A percentile compares a stretch with the other conserved stretches of the same genome.
phyloP scores from a whole-genome alignment of 2,888 invertebrate species.

The Dryococelus australis region DNA sequence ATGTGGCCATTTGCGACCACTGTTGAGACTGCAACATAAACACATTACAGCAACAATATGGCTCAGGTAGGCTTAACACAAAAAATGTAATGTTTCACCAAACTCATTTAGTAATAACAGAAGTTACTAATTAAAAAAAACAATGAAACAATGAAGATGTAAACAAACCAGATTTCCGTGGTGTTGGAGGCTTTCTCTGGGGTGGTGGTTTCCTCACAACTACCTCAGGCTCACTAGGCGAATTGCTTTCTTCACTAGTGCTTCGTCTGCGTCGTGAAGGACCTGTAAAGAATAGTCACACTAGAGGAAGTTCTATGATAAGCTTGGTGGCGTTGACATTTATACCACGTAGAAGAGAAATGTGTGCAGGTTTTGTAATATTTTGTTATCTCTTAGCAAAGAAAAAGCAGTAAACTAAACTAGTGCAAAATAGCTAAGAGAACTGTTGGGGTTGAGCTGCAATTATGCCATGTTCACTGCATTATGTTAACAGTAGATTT shows the following conservation, averaged over 20 bases:
- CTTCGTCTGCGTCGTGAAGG: conserved; percentile 19
- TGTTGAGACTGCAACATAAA: conserved; percentile 21
- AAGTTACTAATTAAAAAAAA: too few relatives aligned
- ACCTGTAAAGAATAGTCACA: conserved; percentile 25
- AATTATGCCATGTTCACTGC: too few relatives aligned
- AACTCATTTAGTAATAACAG: too few relatives aligned
- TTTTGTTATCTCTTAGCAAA: too few relatives aligned
- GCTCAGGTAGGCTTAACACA: neutral
- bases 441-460: too few relatives aligned
- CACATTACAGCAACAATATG: neutral
- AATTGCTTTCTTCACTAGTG: conserved; percentile 26
- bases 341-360: too few relatives aligned
- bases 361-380: too few relatives aligned
- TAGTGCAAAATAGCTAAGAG: too few relatives aligned
- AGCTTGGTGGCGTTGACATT: too few relatives aligned
- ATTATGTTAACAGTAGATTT: too few relatives aligned
- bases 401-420: neutral
- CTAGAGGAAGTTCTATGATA: neutral
- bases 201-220: conserved; percentile 20
- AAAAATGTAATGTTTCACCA: neutral
- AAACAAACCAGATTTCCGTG: conserved; percentile 29
- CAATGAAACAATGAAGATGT: neutral
- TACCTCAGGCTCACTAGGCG: conserved; percentile 13
- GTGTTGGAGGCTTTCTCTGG: conserved; percentile 23
- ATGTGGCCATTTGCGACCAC: conserved; percentile 33